Conservation (phyloP, 1,140 invertebrate species). For the Drosophila fuyamai region DNA sequence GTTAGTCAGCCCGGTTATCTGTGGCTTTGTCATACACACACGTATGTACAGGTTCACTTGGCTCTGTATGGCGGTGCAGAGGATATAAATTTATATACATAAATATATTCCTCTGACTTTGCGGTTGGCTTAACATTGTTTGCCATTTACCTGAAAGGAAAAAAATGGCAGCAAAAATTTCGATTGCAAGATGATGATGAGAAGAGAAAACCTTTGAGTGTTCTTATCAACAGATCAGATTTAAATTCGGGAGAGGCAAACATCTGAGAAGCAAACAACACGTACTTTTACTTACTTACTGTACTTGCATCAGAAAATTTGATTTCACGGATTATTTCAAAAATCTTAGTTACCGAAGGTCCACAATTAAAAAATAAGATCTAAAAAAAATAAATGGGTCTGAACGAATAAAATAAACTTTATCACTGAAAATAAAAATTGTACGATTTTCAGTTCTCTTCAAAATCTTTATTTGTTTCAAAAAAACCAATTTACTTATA, state of each 20-base stretch:
- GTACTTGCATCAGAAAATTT: no score
- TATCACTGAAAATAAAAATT: no score
- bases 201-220: background rate
- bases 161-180: constrained; percentile 5
- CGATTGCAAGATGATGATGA: background rate
- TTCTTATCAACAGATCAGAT: background rate
- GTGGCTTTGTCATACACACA: constrained; percentile 42
- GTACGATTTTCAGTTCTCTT: no score
- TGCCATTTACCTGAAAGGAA: background rate
- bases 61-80: background rate
- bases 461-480: no score
- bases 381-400: no score
- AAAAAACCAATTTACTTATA: no score
- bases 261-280: no score
- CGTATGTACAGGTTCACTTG: constrained; percentile 3
- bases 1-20: constrained; percentile 61
- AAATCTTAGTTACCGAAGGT: no score
- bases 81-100: constrained; percentile 8
- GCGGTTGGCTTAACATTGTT: constrained; percentile 36
- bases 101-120: constrained; percentile 38
- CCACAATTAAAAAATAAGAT: no score
- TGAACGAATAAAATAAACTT: no score
- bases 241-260: background rate
- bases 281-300: no score
- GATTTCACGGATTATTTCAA: no score